phyloP scores from a whole-genome alignment of 2,888 invertebrate species.

The Tenthredo livida region DNA sequence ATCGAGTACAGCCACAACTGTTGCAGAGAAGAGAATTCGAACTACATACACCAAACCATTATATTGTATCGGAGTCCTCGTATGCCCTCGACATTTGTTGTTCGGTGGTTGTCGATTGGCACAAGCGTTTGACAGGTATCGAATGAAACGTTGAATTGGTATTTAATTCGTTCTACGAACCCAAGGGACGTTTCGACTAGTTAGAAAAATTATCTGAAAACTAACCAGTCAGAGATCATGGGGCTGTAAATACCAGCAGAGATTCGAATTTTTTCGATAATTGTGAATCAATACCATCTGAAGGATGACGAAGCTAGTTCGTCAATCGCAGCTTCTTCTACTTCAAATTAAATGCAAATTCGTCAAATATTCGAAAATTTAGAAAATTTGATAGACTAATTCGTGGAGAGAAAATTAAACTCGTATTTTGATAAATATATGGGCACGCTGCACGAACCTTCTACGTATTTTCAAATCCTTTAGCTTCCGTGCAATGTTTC shows the following conservation, averaged over 20 bases:
- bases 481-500: background rate
- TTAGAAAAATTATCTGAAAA: background rate
- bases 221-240: background rate
- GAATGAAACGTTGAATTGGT: constrained; percentile 27
- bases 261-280: background rate
- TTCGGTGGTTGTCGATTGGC: constrained; percentile 22
- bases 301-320: background rate
- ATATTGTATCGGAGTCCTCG: background rate
- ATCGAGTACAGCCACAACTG: background rate
- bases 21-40: background rate
- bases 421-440: background rate
- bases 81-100: constrained; percentile 20
- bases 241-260: background rate
- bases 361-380: background rate
- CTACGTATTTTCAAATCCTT: background rate
- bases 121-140: constrained; percentile 21
- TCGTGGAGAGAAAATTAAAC: background rate
- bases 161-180: constrained; percentile 24
- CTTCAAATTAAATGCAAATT: background rate
- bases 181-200: background rate
- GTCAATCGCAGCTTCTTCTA: background rate
- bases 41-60: background rate
- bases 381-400: background rate
- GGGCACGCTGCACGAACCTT: background rate
- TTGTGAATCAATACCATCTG: background rate